Evolutionary conservation across 2,113 vertebrate genomes (phyloP).

Genomic region (Cavia aperea): DNA sequence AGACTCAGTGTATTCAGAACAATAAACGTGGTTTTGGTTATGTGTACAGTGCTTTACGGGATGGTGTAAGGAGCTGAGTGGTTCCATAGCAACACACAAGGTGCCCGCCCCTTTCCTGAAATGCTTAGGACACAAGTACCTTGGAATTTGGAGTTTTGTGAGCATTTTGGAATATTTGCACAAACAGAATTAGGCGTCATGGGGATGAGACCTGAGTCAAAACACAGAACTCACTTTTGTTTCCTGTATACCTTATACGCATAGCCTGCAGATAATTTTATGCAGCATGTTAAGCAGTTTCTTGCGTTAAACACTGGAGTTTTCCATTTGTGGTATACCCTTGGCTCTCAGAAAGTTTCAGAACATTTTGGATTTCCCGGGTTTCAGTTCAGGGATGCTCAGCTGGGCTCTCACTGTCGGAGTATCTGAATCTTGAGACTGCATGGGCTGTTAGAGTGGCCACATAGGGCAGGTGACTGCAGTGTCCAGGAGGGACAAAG

Average conservation of each 20-base stretch:
- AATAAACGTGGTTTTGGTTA: conserved; percentile 12
- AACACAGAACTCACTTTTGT: not conserved
- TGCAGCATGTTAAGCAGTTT: not conserved
- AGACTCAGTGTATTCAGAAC: not conserved
- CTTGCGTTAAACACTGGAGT: not conserved
- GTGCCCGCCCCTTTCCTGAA: not conserved
- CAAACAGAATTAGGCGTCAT: not conserved
- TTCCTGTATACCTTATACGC: not conserved
- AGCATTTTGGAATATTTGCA: not conserved
- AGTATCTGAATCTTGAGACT: not conserved
- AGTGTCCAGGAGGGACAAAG: not conserved
- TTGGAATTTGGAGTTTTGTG: not conserved
- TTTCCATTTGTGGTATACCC: not conserved
- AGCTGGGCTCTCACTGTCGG: not conserved
- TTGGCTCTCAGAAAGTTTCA: not conserved
- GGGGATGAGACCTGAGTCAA: not conserved
- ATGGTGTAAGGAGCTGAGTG: not conserved
- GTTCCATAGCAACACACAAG: not conserved
- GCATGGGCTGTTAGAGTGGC: not conserved
- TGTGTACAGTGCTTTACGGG: not conserved
- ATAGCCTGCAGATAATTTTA: not conserved
- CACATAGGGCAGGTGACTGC: not conserved
- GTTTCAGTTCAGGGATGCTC: not conserved
- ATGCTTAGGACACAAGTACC: not conserved
- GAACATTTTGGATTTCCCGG: not conserved